Base-by-base conservation (phyloP, 2,113 vertebrate genomes). In the Balaenoptera acutorostrata region DNA sequence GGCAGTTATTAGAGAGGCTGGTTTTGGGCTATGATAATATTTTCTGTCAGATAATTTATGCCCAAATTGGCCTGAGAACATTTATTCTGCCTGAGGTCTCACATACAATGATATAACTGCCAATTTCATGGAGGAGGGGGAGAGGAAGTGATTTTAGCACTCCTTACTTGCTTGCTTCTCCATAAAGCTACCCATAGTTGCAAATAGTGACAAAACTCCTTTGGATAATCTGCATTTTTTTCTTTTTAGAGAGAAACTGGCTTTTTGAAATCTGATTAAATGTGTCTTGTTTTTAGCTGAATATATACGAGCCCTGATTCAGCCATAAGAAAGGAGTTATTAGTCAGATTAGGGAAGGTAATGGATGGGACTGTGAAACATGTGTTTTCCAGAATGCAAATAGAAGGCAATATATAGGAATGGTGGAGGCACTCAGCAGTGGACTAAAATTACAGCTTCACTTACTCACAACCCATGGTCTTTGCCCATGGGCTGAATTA, bases 1-100 rank as follows among this genome's bases (percentile, higher is more conserved):
- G 91, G 41, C 88, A 97, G 94, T 97, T 97, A 96, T 96, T 88
- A 97, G 92, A 49, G 92, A 97, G 86, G 87, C 91, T 96, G 66
- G 4, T 66, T 92, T 93, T 68, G 33, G 77, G 83, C 80, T 96
- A 92, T 81, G 74, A 5, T 77, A 72, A 57, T 15, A 25, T 64
- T 80, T 81, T 81, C 57, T 57, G 33, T 89, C 72, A 96, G 94
- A 95, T 68, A 95, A 97, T 90, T 88, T 46, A 71, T 57, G 69
- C 64, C 21, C 0, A 36, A 6, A 90, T 86, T 81, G 59, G 57
- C n/a, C 33, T 41, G n/a, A 81, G 2, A 96, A 93, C 64, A 72
- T 77, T 93, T 69, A 94, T 96, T 96, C 93, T 97, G 64, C 96
- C 31, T 74, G 69, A 72, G 88, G 81, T 74, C 93, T 97, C 95